Conservation (phyloP, 2,797 vertebrate genomes). For the Amphiprion clarkii region DNA sequence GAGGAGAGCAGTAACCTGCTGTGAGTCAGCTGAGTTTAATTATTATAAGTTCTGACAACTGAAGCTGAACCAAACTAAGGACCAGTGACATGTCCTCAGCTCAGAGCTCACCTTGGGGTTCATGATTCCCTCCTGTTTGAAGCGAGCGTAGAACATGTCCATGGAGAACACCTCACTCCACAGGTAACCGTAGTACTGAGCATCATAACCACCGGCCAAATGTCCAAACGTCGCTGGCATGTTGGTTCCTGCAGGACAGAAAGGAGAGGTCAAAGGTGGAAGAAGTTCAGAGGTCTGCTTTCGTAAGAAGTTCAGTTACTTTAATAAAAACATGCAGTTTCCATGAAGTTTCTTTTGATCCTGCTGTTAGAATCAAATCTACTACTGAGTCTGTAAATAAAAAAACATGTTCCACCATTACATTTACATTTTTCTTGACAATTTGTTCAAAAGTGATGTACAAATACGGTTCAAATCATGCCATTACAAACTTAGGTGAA, state of each 20-base stretch:
- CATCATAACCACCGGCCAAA: conserved; percentile 94
- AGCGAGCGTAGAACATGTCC: conserved; percentile 98
- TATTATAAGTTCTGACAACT: no score
- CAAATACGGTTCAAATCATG: neutral
- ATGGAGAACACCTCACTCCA: conserved; percentile 98
- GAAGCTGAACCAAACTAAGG: no score
- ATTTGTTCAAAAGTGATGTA: no score
- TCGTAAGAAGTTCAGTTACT: neutral
- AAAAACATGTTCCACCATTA: no score
- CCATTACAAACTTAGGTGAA: no score
- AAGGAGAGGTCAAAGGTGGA: neutral
- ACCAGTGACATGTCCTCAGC: no score
- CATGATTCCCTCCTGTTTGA: conserved; percentile 95
- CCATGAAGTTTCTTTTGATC: no score
- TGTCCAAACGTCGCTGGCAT: conserved; percentile 99
- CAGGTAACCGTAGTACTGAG: conserved; percentile 97
- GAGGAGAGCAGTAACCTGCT: no score
- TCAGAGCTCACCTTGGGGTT: conserved; percentile 85
- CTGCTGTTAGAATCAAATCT: no score
- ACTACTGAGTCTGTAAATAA: no score
- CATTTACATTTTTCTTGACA: no score
- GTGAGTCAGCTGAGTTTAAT: no score
- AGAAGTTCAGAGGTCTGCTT: neutral
- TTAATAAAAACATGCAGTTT: neutral
- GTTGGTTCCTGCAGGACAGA: conserved; percentile 88